Evolutionary conservation across 2,888 invertebrate species (phyloP).

Genomic region (Andrena fulva): DNA sequence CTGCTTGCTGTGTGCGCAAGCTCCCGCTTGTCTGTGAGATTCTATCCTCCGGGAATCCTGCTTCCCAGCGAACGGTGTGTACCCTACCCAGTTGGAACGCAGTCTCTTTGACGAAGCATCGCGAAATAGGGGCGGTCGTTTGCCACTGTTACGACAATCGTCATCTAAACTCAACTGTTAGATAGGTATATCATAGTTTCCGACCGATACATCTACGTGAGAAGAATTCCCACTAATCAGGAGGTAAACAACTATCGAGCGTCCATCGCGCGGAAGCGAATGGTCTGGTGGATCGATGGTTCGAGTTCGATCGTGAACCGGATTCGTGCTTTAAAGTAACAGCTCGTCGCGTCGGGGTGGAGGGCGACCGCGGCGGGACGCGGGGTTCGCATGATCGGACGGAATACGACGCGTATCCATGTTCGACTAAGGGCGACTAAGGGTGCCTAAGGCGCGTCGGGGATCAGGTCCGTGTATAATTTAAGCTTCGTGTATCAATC

Average conservation of each 20-base stretch:
- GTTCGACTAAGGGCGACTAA: slow-evolving; percentile 31
- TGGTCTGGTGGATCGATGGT: no score
- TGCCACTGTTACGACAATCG: slow-evolving; percentile 48
- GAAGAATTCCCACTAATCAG: no score
- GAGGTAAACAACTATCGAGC: no score
- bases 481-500: slow-evolving; percentile 82
- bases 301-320: no score
- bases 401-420: slow-evolving; percentile 75
- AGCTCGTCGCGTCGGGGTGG: background rate
- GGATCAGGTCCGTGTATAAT: slow-evolving; percentile 78
- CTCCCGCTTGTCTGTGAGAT: slow-evolving; percentile 29
- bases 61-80: slow-evolving; percentile 36
- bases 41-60: slow-evolving; percentile 27
- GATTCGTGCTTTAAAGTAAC: background rate
- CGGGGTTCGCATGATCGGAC: slow-evolving; percentile 64
- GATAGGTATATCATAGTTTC: no score
- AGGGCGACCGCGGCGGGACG: background rate
- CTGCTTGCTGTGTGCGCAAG: slow-evolving; percentile 9
- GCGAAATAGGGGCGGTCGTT: slow-evolving; percentile 17
- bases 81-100: slow-evolving; percentile 41
- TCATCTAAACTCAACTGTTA: slow-evolving; percentile 25
- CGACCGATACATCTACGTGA: no score
- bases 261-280: no score
- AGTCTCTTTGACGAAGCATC: slow-evolving; percentile 48
- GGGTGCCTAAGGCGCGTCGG: slow-evolving; percentile 65